A percentile compares a stretch with the other conserved stretches of the same genome.
phyloP scores from a whole-genome alignment of 2,797 vertebrate species.

The Pseudomugil tenellus region DNA sequence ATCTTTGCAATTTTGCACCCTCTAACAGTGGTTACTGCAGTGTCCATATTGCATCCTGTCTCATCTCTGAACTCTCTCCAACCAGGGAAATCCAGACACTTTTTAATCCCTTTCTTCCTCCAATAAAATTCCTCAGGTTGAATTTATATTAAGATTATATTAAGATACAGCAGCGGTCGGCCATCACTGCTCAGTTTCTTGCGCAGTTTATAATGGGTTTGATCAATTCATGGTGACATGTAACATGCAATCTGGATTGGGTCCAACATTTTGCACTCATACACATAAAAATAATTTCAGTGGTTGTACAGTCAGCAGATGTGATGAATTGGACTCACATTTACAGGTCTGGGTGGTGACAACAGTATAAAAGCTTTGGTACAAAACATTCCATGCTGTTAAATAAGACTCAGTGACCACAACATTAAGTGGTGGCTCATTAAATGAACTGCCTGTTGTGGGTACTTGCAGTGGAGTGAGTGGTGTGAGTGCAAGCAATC shows the following conservation, averaged over 20 bases:
- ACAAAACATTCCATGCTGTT: not conserved
- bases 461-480: not conserved
- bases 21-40: no score
- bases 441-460: slow-evolving; percentile 1
- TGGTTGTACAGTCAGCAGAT: not conserved
- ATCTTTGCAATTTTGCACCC: no score
- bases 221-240: not conserved
- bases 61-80: no score
- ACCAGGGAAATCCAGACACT: no score
- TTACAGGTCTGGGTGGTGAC: not conserved
- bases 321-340: not conserved
- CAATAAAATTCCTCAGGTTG: no score
- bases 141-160: no score
- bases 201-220: not conserved
- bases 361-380: not conserved
- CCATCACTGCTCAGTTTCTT: not conserved
- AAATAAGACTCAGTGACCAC: slow-evolving; percentile 3
- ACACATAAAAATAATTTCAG: not conserved
- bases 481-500: slow-evolving; percentile 1
- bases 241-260: no score
- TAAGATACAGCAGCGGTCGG: not conserved
- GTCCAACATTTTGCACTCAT: not conserved
- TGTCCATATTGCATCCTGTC: no score
- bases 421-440: not conserved
- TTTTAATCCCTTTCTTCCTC: no score